Percentiles rank a stretch among this genome's conserved stretches.
Conservation (phyloP, 2,113 vertebrate species). For the Antechinus stuartii region DNA sequence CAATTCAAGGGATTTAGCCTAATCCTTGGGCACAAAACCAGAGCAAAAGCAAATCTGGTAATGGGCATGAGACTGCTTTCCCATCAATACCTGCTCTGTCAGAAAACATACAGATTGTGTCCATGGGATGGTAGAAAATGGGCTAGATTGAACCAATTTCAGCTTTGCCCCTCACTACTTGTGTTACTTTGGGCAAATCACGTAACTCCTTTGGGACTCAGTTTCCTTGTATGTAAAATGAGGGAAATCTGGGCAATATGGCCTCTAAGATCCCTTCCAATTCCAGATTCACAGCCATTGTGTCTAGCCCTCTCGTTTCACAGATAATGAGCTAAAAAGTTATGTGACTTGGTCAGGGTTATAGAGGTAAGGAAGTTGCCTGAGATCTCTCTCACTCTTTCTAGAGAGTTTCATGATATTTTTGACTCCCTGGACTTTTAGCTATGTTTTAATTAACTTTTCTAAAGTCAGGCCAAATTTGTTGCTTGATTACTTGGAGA, state of each 20-base stretch:
- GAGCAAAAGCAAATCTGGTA: neutral
- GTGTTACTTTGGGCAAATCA: neutral
- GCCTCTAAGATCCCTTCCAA: neutral
- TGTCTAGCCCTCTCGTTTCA: conserved; percentile 12
- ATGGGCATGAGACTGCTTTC: neutral
- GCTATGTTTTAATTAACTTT: neutral
- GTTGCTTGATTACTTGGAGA: neutral
- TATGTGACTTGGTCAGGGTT: neutral
- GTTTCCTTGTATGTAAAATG: neutral
- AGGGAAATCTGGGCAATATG: neutral
- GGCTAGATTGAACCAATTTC: neutral
- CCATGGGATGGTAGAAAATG: neutral
- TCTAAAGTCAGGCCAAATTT: neutral
- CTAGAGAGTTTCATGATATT: conserved; percentile 2
- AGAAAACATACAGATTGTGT: neutral
- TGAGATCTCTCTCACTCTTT: neutral
- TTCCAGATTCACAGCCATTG: neutral
- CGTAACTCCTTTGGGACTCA: neutral
- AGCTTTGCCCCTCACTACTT: neutral
- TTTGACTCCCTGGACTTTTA: neutral
- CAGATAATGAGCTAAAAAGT: neutral
- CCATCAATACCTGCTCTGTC: neutral
- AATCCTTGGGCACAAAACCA: neutral
- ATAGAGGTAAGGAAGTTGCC: neutral
- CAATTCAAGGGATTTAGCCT: neutral